Conservation (phyloP, 1,140 invertebrate species). For the Anthonomus grandis region DNA sequence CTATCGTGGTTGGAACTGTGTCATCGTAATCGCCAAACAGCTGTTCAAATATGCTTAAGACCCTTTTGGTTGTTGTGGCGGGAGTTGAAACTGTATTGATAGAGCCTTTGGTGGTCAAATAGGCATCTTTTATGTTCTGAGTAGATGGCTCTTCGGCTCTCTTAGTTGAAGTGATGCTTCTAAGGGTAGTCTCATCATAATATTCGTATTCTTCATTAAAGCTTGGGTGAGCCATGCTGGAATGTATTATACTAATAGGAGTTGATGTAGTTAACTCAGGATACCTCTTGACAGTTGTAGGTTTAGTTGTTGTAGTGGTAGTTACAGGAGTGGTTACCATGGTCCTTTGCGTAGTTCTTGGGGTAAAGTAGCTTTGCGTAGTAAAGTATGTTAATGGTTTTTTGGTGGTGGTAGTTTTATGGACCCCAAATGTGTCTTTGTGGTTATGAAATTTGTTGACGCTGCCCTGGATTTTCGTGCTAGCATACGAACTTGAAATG, state of each 20-base stretch:
- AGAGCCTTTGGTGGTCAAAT: conserved; percentile 29
- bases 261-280: conserved; percentile 34
- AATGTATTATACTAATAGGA: conserved; percentile 34
- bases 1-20: conserved; percentile 31
- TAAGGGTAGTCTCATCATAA: conserved; percentile 21
- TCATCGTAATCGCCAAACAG: conserved; percentile 46
- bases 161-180: conserved; percentile 1
- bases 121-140: conserved; percentile 22
- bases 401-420: conserved; percentile 45
- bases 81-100: too few relatives aligned
- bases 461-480: conserved; percentile 68
- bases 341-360: conserved; percentile 37
- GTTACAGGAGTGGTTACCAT: conserved; percentile 46
- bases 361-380: conserved; percentile 22
- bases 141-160: conserved; percentile 15
- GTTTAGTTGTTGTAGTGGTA: conserved; percentile 41
- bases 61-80: conserved; percentile 39
- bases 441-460: conserved; percentile 62
- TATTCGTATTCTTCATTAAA: conserved; percentile 41
- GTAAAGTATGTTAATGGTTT: conserved; percentile 45
- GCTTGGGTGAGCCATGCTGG: conserved; percentile 42
- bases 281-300: conserved; percentile 34
- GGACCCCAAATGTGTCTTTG: conserved; percentile 52
- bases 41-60: conserved; percentile 45
- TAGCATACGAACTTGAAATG: conserved; percentile 69